Evolutionary conservation across 2,113 vertebrate genomes (phyloP), one percentile per base, ranked within the genome.

Genomic region (Brachirus orientalis): DNA sequence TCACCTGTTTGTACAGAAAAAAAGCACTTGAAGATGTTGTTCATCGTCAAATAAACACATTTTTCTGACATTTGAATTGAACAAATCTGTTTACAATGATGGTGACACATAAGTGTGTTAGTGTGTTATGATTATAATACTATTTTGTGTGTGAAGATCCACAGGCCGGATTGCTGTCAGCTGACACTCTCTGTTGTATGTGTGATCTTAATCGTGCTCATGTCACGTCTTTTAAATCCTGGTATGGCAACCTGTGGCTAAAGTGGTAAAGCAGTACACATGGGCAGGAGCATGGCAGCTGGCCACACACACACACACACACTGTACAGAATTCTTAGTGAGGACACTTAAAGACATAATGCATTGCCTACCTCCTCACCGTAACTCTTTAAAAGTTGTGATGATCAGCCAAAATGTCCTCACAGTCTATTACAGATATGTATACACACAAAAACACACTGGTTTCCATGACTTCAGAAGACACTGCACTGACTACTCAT

Each of bases 1-100:
- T 99, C 88, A 99, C 98, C 98, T 99, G 71, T 9, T 3, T n/a
- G 40, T 3, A 64, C 35, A 63, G 9, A 41, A 41, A 41, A 28
- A 28, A 2, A 28, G 5, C 5, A 3, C 3, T 28, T 20, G 17
- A 44, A 66, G 35, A 8, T 60, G 6, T 38, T n/a, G n/a, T n/a
- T n/a, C n/a, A n/a, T n/a, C n/a, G n/a, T n/a, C n/a, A n/a, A n/a
- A n/a, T n/a, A n/a, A n/a, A n/a, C n/a, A n/a, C n/a, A n/a, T n/a
- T n/a, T n/a, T n/a, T n/a, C n/a, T n/a, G n/a, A n/a, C n/a, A n/a
- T n/a, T n/a, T n/a, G n/a, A n/a, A n/a, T n/a, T 33, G 14, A 5
- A 60, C 6, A 35, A 54, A 10, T 28, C 22, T 28, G 22, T 28
- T 2, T 5, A 28, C 5, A 28, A 28, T 5, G 22, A 28, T 28